A percentile compares a stretch with the other conserved stretches of the same genome.
These are phyloP conservation scores for Microtus richardsoni DNA, from an alignment of 2,113 vertebrate species.

Conservation along the genomic window DNA sequence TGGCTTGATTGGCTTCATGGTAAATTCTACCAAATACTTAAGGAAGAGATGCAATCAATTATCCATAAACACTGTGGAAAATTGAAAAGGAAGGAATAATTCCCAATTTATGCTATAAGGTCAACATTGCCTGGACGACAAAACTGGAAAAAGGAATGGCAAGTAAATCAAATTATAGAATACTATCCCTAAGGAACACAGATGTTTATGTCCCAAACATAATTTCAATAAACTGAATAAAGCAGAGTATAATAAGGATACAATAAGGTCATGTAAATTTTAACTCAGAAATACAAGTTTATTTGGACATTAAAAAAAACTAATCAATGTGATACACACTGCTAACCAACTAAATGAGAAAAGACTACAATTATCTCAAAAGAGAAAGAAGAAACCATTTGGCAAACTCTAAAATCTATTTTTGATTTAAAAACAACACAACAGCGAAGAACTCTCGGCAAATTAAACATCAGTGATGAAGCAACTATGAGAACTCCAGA, in stretches of 20 bases:
- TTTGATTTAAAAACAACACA: background rate
- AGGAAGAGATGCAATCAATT: slow-evolving; percentile 18
- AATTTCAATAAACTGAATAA: slow-evolving; percentile 10
- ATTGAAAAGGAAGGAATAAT: background rate
- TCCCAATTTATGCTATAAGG: background rate
- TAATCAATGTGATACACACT: background rate
- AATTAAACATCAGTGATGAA: background rate
- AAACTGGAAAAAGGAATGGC: background rate
- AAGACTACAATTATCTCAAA: background rate
- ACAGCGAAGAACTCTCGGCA: background rate
- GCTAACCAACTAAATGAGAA: slow-evolving; percentile 49
- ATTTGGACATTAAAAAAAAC: background rate
- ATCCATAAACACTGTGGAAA: slow-evolving; percentile 36
- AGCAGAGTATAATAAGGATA: background rate
- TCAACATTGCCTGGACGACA: background rate
- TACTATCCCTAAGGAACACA: background rate
- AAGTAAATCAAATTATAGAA: background rate
- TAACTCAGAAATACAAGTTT: background rate
- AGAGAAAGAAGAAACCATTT: background rate
- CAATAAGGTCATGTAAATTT: background rate
- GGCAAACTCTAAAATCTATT: background rate
- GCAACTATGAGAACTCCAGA: background rate
- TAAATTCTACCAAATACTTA: slow-evolving; percentile 26
- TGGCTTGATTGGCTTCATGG: background rate
- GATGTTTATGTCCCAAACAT: background rate